Evolutionary conservation across 2,113 vertebrate genomes (phyloP).

Genomic region (Urocolius indicus): DNA sequence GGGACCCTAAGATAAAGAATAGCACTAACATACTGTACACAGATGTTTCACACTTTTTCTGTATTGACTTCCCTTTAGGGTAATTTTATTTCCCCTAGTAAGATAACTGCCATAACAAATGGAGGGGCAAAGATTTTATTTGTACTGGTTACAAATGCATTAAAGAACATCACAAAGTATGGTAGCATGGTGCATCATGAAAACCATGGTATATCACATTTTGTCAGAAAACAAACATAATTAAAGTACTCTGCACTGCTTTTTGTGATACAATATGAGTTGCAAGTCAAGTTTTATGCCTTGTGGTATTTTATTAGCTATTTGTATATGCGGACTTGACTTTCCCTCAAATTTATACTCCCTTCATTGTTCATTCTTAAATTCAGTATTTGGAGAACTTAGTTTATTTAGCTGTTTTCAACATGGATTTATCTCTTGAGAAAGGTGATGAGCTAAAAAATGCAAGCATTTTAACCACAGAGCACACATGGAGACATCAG

Average conservation of each 20-base stretch:
- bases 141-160: not conserved
- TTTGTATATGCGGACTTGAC: not conserved
- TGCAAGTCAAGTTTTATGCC: not conserved
- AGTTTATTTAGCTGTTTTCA: not conserved
- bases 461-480: not conserved
- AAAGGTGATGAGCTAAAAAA: not conserved
- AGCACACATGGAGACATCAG: not conserved
- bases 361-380: not conserved
- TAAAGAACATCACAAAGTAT: not conserved
- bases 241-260: not conserved
- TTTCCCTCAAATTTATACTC: not conserved
- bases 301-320: not conserved
- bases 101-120: not conserved
- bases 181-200: not conserved
- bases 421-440: not conserved
- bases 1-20: not conserved
- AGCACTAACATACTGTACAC: not conserved
- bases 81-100: not conserved
- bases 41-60: not conserved
- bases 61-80: not conserved
- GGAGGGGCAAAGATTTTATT: not conserved
- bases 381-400: not conserved
- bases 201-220: not conserved
- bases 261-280: not conserved
- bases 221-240: not conserved